Conservation (phyloP, 1,140 invertebrate genomes). For the Ectropis grisescens region DNA sequence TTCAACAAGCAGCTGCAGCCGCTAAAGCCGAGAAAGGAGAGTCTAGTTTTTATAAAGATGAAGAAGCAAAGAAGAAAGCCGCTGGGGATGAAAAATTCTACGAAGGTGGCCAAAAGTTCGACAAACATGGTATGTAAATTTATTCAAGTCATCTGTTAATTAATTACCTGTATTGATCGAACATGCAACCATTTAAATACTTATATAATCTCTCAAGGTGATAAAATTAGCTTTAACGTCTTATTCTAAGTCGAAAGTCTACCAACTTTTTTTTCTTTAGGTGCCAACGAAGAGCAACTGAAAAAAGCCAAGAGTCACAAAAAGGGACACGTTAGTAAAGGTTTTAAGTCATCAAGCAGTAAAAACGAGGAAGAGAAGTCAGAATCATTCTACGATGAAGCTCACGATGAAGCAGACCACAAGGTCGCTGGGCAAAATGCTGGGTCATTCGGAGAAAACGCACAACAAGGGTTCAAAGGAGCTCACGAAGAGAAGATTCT, state of each 20-base stretch:
- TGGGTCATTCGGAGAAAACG: constrained; percentile 69
- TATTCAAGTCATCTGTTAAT: neutral
- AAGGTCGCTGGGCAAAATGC: constrained; percentile 67
- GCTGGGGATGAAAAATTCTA: constrained; percentile 71
- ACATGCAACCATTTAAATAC: constrained; percentile 1
- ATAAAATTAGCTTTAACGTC: no score
- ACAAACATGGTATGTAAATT: constrained; percentile 65
- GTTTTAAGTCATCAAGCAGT: constrained; percentile 75
- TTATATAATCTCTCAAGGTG: no score
- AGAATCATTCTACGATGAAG: constrained; percentile 76
- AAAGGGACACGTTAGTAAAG: constrained; percentile 76
- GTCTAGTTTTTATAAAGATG: constrained; percentile 70
- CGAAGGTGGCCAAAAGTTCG: constrained; percentile 66
- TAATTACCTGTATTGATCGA: neutral
- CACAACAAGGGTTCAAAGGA: constrained; percentile 69
- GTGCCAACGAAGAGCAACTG: constrained; percentile 64
- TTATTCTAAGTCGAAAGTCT: no score
- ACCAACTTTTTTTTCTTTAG: constrained; percentile 25
- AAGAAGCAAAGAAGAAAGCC: constrained; percentile 70
- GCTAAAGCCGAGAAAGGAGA: constrained; percentile 69
- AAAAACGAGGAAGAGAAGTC: constrained; percentile 78
- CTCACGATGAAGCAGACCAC: constrained; percentile 74
- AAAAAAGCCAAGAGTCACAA: constrained; percentile 73
- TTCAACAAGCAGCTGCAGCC: constrained; percentile 57
- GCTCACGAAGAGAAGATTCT: constrained; percentile 70